These are phyloP conservation scores for Drosophila punjabiensis DNA, from an alignment of 1,140 invertebrate genomes.

Conservation along the genomic window DNA sequence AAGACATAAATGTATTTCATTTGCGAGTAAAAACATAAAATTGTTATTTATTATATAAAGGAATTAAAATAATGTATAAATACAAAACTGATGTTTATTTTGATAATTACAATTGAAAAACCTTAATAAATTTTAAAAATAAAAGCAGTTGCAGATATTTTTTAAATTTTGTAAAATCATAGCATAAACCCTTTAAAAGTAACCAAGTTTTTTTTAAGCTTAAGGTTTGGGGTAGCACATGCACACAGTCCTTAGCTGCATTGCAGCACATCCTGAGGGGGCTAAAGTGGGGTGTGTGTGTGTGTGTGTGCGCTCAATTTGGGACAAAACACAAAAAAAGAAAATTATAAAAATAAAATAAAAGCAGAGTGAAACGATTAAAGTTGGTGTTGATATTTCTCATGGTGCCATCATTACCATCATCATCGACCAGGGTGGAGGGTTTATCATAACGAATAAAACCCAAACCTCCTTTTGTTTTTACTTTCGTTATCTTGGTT, in stretches of 20 bases:
- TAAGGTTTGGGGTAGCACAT: conserved; percentile 1
- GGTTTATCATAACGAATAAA: conserved; percentile 26
- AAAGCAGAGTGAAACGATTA: conserved; percentile 31
- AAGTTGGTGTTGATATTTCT: conserved; percentile 72
- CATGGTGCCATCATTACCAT: conserved; percentile 41
- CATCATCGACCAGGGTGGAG: conserved; percentile 40
- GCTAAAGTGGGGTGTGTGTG: neutral
- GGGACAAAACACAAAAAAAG: conserved; percentile 61
- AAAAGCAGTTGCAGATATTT: neutral
- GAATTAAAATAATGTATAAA: no score
- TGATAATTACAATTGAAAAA: neutral
- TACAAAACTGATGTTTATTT: no score
- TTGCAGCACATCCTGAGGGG: conserved; percentile 19
- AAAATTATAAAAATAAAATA: conserved; percentile 28
- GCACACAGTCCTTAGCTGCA: conserved; percentile 17
- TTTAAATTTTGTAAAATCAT: neutral
- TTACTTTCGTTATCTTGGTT: conserved; percentile 58
- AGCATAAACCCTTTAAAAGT: neutral
- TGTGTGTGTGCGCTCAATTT: conserved; percentile 42
- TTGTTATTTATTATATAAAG: no score
- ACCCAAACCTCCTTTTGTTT: conserved; percentile 18
- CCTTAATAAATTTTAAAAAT: neutral
- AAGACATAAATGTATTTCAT: no score
- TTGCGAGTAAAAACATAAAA: no score
- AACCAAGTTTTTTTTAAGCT: neutral